Conservation (phyloP, 1,140 invertebrate genomes). For the Drosophila mauritiana region DNA sequence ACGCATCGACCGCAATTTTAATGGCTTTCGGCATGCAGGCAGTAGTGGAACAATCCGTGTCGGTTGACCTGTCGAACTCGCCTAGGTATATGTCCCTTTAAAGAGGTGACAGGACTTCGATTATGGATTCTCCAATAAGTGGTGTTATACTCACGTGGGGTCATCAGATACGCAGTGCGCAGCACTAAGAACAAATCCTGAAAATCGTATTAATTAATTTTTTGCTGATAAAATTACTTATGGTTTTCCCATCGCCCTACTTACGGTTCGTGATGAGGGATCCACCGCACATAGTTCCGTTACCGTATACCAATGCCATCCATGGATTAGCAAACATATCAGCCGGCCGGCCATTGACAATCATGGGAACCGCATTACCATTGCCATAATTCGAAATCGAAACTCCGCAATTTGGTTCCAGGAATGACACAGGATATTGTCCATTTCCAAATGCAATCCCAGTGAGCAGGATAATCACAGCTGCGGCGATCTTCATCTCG, state of each 20-base stretch:
- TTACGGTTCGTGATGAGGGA: slow-evolving; percentile 26
- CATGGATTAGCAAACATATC: slow-evolving; percentile 8
- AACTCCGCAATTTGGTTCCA: slow-evolving; percentile 3
- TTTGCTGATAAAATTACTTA: neutral
- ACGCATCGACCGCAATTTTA: neutral
- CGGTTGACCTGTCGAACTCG: neutral
- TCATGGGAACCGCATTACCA: neutral
- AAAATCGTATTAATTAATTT: neutral
- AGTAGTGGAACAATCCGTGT: neutral
- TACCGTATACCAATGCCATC: slow-evolving; percentile 1
- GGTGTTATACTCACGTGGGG: neutral
- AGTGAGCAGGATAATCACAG: neutral
- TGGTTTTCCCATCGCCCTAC: neutral
- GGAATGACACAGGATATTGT: neutral
- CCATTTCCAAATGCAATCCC: neutral
- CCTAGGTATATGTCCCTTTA: neutral
- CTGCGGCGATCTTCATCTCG: slow-evolving; percentile 3
- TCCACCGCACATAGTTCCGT: neutral
- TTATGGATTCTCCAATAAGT: too few species aligned
- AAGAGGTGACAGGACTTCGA: neutral
- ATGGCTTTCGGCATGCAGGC: neutral
- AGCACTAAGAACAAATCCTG: slow-evolving; percentile 21
- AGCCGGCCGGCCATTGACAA: neutral
- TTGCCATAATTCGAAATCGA: neutral
- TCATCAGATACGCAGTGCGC: neutral